A percentile compares a stretch with the other conserved stretches of the same genome.
phyloP scores from a whole-genome alignment of 2,113 vertebrate species.

The Physeter macrocephalus region DNA sequence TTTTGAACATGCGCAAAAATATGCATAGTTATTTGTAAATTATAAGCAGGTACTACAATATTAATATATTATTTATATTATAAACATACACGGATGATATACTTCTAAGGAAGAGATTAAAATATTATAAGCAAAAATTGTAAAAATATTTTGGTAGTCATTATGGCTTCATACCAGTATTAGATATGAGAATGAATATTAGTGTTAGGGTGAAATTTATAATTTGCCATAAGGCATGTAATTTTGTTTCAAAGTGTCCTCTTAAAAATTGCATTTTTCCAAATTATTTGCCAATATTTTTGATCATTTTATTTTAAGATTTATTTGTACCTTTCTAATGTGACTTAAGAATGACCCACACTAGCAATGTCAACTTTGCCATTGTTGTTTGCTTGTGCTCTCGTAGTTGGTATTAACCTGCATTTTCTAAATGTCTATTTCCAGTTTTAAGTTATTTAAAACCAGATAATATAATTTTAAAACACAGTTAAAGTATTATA shows the following conservation, averaged over 20 bases:
- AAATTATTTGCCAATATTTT: background rate
- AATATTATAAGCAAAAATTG: background rate
- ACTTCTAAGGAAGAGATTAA: background rate
- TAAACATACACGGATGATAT: background rate
- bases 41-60: background rate
- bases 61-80: background rate
- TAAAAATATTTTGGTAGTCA: background rate
- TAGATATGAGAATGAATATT: background rate
- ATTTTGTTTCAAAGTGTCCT: background rate
- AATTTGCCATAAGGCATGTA: background rate
- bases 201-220: background rate
- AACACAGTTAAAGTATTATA: background rate
- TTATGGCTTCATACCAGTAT: background rate
- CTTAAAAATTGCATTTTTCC: background rate
- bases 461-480: background rate
- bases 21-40: background rate
- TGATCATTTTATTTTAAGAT: background rate
- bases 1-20: background rate
- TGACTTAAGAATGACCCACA: background rate
- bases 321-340: background rate
- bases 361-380: accelerated
- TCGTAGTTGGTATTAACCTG: background rate
- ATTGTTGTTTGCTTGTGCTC: background rate
- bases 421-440: background rate
- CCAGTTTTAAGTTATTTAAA: background rate